These are phyloP conservation scores for Peromyscus polionotus DNA, from an alignment of 2,113 vertebrate genomes.

Conservation along the genomic window DNA sequence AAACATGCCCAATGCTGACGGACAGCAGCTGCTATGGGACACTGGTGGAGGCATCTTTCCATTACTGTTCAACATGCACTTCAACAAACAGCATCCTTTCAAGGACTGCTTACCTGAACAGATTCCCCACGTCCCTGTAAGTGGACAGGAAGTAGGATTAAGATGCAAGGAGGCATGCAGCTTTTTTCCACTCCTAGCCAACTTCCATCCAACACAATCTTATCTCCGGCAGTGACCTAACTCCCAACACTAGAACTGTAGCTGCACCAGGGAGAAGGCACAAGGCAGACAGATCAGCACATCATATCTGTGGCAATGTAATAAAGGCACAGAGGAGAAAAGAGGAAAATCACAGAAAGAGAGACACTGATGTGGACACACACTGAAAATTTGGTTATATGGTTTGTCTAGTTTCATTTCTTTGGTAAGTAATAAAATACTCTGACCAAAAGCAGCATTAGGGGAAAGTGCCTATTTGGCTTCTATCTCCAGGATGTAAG, in stretches of 20 bases:
- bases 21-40: background rate
- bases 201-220: background rate
- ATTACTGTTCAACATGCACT: background rate
- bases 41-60: slow-evolving; percentile 36
- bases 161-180: background rate
- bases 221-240: background rate
- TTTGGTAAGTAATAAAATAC: background rate
- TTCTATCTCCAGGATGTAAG: background rate
- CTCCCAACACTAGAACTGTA: background rate
- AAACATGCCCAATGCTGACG: background rate
- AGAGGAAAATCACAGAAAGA: background rate
- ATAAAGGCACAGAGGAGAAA: background rate
- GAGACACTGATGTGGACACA: background rate
- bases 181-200: background rate
- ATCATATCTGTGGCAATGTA: background rate
- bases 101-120: slow-evolving; percentile 17
- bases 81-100: slow-evolving; percentile 13
- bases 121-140: background rate
- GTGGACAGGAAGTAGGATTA: background rate
- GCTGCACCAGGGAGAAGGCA: background rate
- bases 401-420: background rate
- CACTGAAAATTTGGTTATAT: background rate
- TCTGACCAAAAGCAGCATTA: background rate
- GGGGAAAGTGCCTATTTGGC: background rate
- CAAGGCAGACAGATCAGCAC: background rate